phyloP scores from a whole-genome alignment of 2,888 invertebrate species.

The Eupithecia pulchellata region DNA sequence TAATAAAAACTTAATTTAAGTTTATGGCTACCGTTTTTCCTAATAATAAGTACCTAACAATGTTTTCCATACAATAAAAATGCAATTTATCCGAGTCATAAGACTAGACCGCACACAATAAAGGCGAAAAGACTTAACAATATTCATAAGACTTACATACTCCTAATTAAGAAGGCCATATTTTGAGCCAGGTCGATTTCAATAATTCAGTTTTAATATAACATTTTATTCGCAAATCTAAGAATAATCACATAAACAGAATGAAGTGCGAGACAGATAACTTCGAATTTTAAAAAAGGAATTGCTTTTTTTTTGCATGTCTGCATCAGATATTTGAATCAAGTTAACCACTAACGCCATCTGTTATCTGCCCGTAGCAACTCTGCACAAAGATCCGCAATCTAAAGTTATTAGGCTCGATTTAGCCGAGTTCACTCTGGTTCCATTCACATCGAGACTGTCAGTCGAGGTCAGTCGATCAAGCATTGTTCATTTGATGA shows the following conservation, averaged over 20 bases:
- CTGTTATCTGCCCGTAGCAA: background rate
- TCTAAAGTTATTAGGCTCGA: background rate
- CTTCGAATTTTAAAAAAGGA: background rate
- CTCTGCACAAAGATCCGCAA: background rate
- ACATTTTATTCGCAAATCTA: background rate
- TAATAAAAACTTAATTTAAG: slow-evolving; percentile 20
- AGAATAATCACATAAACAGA: background rate
- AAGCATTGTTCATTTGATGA: slow-evolving; percentile 67
- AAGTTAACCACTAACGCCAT: slow-evolving; percentile 4
- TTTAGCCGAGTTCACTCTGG: background rate
- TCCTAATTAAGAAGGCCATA: background rate
- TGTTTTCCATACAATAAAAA: slow-evolving; percentile 26
- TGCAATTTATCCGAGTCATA: slow-evolving; percentile 33
- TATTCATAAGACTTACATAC: background rate
- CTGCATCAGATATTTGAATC: background rate
- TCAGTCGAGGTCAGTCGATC: slow-evolving; percentile 48
- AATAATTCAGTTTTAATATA: background rate
- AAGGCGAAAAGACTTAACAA: background rate
- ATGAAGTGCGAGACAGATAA: background rate
- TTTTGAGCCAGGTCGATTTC: background rate
- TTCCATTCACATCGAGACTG: slow-evolving; percentile 38
- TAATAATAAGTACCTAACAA: slow-evolving; percentile 7
- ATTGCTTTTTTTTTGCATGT: background rate
- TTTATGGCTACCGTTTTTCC: background rate
- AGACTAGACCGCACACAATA: slow-evolving; percentile 33